Evolutionary conservation across 2,113 vertebrate species (phyloP).

Genomic region (Cebidichthys violaceus): DNA sequence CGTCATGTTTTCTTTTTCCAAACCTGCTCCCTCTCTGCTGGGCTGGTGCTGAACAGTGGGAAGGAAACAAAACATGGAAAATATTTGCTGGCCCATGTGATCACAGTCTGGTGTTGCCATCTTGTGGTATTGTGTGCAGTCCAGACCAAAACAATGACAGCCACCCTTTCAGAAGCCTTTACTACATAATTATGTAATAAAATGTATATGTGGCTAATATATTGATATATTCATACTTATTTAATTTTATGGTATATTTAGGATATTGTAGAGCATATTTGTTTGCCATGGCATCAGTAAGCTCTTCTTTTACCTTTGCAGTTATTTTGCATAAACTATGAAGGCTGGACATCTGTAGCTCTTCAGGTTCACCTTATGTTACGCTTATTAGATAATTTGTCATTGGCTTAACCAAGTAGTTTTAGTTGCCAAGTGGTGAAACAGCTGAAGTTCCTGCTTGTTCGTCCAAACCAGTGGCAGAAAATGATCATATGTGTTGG

Average conservation of each 20-base stretch:
- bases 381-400: background rate
- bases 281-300: background rate
- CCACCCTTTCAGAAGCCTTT: too few species aligned
- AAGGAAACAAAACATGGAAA: constrained; percentile 40
- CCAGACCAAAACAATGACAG: background rate
- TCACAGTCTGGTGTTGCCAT: constrained; percentile 26
- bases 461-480: background rate
- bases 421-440: background rate
- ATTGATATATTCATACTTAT: background rate
- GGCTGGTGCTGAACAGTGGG: background rate
- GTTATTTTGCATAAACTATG: background rate
- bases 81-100: background rate
- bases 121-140: constrained; percentile 16
- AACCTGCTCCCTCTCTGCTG: background rate
- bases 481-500: too few species aligned
- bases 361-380: background rate
- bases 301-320: background rate
- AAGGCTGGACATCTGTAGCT: background rate
- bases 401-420: background rate
- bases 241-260: background rate
- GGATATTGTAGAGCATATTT: background rate
- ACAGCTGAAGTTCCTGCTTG: background rate
- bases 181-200: background rate
- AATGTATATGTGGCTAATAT: background rate
- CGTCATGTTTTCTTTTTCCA: constrained; percentile 13